Conservation (phyloP, 2,113 vertebrate genomes). For the Brienomyrus brachyistius region DNA sequence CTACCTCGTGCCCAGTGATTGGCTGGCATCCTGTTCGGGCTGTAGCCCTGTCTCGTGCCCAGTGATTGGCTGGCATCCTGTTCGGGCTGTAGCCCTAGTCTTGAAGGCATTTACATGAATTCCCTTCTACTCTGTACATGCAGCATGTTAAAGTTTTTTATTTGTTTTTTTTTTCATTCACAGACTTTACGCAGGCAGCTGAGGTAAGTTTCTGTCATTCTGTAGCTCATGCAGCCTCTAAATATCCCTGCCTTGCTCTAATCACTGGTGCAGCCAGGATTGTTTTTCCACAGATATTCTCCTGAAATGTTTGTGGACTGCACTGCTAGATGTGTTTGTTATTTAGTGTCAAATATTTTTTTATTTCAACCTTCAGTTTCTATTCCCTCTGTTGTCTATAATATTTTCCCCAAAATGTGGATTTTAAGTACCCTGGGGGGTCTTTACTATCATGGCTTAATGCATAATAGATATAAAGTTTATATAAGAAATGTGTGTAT, state of each 20-base stretch:
- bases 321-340: neutral
- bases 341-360: neutral
- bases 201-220: conserved; percentile 39
- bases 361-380: neutral
- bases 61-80: neutral
- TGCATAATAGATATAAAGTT: neutral
- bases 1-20: neutral
- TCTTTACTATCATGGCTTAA: neutral
- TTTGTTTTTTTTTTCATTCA: neutral
- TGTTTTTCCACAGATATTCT: neutral
- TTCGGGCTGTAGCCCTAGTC: neutral
- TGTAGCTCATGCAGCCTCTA: neutral
- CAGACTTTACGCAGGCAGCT: conserved; percentile 49
- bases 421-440: neutral
- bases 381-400: neutral
- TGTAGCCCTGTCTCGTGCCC: too few species aligned
- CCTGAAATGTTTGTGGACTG: neutral
- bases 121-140: neutral
- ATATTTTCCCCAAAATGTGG: neutral
- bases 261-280: neutral
- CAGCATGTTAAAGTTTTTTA: neutral
- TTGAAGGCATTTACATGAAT: neutral
- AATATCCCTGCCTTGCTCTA: neutral
- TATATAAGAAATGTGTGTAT: neutral
- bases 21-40: too few species aligned